A percentile compares a stretch with the other conserved stretches of the same genome.
These are phyloP conservation scores for Hippocampus kuda DNA, from an alignment of 2,797 vertebrate species.

Conservation along the genomic window DNA sequence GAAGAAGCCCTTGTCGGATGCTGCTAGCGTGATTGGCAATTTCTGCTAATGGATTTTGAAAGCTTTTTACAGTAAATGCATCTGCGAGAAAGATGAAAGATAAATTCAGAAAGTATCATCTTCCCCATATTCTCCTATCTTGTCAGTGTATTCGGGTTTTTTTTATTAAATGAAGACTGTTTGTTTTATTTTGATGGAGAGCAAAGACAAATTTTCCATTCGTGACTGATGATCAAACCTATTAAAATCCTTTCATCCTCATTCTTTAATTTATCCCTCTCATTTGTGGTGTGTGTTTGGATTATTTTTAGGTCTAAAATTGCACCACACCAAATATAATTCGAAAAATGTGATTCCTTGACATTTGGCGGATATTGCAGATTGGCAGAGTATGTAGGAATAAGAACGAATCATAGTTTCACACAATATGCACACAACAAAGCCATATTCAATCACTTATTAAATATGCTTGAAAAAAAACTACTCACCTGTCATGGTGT, in stretches of 20 bases:
- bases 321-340: background rate
- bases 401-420: background rate
- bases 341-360: background rate
- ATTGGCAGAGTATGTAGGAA: background rate
- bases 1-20: conserved; percentile 8
- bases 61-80: conserved; percentile 11
- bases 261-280: background rate
- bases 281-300: background rate
- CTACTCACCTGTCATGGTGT: too few relatives aligned
- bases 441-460: too few relatives aligned
- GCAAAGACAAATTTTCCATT: background rate
- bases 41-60: conserved; percentile 19
- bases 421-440: too few relatives aligned
- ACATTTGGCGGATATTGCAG: too few relatives aligned
- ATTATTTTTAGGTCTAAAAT: background rate
- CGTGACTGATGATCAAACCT: background rate
- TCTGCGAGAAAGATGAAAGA: conserved; percentile 26
- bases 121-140: conserved; percentile 6
- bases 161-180: background rate
- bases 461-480: too few relatives aligned
- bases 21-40: conserved; percentile 8
- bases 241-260: background rate
- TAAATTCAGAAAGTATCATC: conserved; percentile 7
- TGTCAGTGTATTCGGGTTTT: background rate
- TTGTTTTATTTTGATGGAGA: background rate